Evolutionary conservation across 2,888 invertebrate species (phyloP), one percentile per base, ranked within the genome.

Genomic region (Phlogophora meticulosa): DNA sequence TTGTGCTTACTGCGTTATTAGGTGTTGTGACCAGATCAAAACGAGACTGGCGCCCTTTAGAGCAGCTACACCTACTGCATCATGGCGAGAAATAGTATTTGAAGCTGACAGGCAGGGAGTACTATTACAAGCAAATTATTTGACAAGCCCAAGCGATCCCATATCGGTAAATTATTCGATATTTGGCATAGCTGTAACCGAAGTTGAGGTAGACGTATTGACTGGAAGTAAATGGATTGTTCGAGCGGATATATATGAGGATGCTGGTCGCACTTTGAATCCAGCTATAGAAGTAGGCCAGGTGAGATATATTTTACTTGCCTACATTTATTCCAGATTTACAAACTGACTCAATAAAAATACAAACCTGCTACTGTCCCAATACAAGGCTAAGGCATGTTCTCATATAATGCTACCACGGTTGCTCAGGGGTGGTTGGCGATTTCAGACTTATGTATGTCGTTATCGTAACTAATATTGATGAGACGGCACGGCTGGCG

Each of bases 231-330:
- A 89, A 71, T 87, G 87, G 87, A 85, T 87, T 55, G 82, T 88
- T 28, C 79, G 88, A 42, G 85, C 86, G 46, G 91, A 90, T 78
- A 58, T 91, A 60, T 82, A 88, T 38, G 87, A 88, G 90, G 98
- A 98, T 85, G 96, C 95, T 7, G 97, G 97, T 5, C 94, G 96
- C 69, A 97, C 97, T 88, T 89, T 97, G 72, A 97, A 96, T 90
- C 97, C 97, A 40, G 93, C 96, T 68, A 92, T 97, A 57, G 97
- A 98, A 86, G 90, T 97, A 57, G 97, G 97, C 1, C 97, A 98
- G 93, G 96, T 94, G 77, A 80, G 69, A 42, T 34, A 43, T 28
- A 7, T 43, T 49, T 17, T n/a, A n/a, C 10, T 0, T n/a, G n/a
- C n/a, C n/a, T n/a, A n/a, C n/a, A n/a, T 28, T 28, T 28, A 28